These are phyloP conservation scores for Siniperca obscura DNA, from an alignment of 2,797 vertebrate genomes.

Conservation along the genomic window DNA sequence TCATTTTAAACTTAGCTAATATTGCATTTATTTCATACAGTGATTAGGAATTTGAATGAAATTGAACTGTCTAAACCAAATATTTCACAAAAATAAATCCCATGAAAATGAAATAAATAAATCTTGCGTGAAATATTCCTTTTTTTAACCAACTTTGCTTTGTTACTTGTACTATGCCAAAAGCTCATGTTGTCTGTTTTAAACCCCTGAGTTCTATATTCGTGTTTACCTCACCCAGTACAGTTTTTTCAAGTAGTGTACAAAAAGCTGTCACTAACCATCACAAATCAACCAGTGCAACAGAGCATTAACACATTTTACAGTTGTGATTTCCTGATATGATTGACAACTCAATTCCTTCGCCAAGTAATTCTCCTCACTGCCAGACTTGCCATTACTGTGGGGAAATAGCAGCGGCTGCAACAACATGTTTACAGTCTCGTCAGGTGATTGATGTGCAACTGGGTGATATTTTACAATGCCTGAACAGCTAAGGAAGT, in stretches of 20 bases:
- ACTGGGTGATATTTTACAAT: constrained; percentile 47
- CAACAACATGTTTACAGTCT: constrained; percentile 42
- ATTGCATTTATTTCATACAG: too few relatives aligned
- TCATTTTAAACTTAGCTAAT: too few relatives aligned
- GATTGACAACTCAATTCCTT: constrained; percentile 67
- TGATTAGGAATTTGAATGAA: neutral
- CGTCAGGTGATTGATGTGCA: constrained; percentile 67
- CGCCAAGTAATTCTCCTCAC: constrained; percentile 39
- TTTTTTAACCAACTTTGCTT: neutral
- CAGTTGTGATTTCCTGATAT: constrained; percentile 63
- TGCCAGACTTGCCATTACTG: constrained; percentile 48
- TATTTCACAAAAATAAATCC: neutral
- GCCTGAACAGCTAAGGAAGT: constrained; percentile 47
- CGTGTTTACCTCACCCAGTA: constrained; percentile 3
- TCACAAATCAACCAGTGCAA: constrained; percentile 49
- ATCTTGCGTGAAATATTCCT: neutral
- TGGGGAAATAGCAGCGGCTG: constrained; percentile 37
- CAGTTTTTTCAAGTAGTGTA: constrained; percentile 1
- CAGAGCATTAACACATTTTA: constrained; percentile 63
- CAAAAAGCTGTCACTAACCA: constrained; percentile 48
- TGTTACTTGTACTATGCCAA: neutral
- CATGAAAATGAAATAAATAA: neutral
- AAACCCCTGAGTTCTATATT: constrained; percentile 19
- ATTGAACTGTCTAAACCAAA: neutral
- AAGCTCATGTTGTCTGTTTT: neutral